A percentile compares a stretch with the other conserved stretches of the same genome.
These are phyloP conservation scores for Boloria euphrosyne DNA, from an alignment of 2,888 invertebrate species.

Conservation along the genomic window DNA sequence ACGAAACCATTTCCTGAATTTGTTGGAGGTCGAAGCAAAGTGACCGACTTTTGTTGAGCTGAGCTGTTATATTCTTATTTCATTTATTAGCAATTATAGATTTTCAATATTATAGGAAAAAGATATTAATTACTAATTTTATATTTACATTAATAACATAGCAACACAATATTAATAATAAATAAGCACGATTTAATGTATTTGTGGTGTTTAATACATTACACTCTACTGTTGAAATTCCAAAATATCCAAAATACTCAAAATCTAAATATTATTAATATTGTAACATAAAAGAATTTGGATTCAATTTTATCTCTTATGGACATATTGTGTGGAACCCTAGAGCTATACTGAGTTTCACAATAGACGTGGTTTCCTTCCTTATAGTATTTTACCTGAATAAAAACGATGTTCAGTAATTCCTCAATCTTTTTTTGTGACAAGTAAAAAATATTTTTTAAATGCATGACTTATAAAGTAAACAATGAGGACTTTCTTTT, in stretches of 20 bases:
- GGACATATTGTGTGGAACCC: conserved; percentile 1
- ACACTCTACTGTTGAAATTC: no score
- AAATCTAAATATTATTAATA: not conserved
- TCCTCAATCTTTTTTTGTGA: not conserved
- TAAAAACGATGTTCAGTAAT: not conserved
- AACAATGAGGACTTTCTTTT: not conserved
- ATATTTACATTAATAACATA: no score
- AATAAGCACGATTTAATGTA: no score
- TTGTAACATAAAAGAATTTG: no score
- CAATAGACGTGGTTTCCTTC: conserved; percentile 11
- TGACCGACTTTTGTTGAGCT: conserved; percentile 14
- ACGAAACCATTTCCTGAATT: conserved; percentile 34
- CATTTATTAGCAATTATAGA: not conserved
- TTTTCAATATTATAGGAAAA: not conserved
- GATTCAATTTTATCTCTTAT: not conserved
- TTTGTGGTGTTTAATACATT: no score
- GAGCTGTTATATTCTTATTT: not conserved
- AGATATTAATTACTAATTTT: no score
- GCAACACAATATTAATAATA: no score
- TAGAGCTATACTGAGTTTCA: not conserved
- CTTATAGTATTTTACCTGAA: not conserved
- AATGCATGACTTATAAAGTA: not conserved
- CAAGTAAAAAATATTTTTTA: not conserved
- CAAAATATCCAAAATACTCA: no score
- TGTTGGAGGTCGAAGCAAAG: conserved; percentile 11